Base-by-base conservation (phyloP, 1,140 invertebrate genomes). In the Ceratoteleas bidentatus region DNA sequence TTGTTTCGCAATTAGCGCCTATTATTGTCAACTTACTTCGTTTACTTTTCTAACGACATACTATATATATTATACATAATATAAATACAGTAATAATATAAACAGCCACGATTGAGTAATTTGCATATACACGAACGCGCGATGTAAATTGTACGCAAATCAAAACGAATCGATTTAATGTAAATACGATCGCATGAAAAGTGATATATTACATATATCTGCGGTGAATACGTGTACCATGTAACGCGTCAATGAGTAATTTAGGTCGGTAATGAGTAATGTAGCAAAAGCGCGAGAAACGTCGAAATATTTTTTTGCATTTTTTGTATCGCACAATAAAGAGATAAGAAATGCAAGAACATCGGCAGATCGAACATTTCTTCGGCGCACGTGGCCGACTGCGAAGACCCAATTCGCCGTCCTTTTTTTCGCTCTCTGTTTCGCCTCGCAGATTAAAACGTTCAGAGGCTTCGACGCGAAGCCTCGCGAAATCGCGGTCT, bases 61-160 rank as follows among this genome's bases (percentile, higher is more conserved):
- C n/a, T n/a, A n/a, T n/a, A n/a, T n/a, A n/a, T n/a, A n/a, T n/a
- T n/a, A n/a, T n/a, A n/a, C n/a, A n/a, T n/a, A n/a, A n/a, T n/a
- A n/a, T n/a, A n/a, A n/a, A n/a, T n/a, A n/a, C n/a, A n/a, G n/a
- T n/a, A n/a, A n/a, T n/a, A n/a, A n/a, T n/a, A n/a, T n/a, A n/a
- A n/a, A n/a, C n/a, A n/a, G n/a, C n/a, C n/a, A n/a, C n/a, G n/a
- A 13, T 64, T 73, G 73, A 77, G 52, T 73, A 56, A 61, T 77
- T 43, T 82, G 68, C 65, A 76, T 76, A 66, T 10, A 43, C n/a
- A n/a, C n/a, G n/a, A n/a, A n/a, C n/a, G n/a, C n/a, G n/a, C n/a
- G n/a, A n/a, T n/a, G n/a, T 2, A n/a, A 33, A 13, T 16, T 32
- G 43, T 70, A 53, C 65, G 13, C 34, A 64, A 45, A 64, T 52